phyloP scores from a whole-genome alignment of 2,113 vertebrate species.

The Talpa occidentalis region DNA sequence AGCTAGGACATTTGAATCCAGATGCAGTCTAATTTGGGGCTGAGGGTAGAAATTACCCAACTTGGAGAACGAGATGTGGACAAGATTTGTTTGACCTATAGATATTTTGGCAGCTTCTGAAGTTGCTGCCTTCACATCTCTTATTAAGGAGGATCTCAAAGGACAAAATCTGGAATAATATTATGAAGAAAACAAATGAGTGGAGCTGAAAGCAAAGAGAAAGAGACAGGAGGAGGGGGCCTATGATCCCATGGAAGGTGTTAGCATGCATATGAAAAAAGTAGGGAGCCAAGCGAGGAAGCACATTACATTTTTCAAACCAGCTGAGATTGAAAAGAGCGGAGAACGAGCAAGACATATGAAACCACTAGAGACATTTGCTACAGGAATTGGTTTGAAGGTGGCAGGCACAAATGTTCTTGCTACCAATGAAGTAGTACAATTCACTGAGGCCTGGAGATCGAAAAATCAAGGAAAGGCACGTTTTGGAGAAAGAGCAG shows the following conservation, averaged over 20 bases:
- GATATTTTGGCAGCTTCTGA: constrained; percentile 4
- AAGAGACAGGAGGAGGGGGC: neutral
- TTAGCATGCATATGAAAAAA: neutral
- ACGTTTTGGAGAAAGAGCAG: neutral
- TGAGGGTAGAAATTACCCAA: neutral
- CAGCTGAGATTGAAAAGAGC: neutral
- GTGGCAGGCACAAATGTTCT: neutral
- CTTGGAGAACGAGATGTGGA: neutral
- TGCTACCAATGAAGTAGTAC: neutral
- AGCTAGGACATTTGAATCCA: neutral
- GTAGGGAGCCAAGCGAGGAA: neutral
- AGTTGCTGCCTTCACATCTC: neutral
- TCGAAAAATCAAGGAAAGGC: neutral
- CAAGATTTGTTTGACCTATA: neutral
- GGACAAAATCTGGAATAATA: neutral
- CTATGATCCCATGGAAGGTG: neutral
- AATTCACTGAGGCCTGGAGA: neutral
- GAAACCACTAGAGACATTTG: neutral
- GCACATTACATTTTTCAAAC: neutral
- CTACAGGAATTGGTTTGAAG: neutral
- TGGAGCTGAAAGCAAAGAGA: neutral
- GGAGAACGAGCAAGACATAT: neutral
- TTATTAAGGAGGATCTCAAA: neutral
- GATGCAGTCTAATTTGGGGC: neutral
- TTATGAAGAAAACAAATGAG: constrained; percentile 8